These are phyloP conservation scores for Leptura quadrifasciata DNA, from an alignment of 2,888 invertebrate genomes.

Conservation along the genomic window DNA sequence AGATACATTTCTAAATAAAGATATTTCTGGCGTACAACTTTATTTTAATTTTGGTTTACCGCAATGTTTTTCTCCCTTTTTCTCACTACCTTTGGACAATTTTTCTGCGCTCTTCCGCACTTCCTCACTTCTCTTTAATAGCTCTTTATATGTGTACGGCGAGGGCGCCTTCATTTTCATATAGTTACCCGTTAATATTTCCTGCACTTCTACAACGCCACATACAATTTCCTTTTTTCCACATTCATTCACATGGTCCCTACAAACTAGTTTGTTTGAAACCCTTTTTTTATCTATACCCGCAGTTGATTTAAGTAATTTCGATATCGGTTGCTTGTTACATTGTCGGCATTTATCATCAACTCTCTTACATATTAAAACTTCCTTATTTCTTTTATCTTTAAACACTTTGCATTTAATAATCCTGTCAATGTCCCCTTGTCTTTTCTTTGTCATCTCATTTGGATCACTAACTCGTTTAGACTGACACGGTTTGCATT, in stretches of 20 bases:
- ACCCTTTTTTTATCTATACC: not conserved
- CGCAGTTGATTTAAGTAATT: not conserved
- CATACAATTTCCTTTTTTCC: conserved; percentile 33
- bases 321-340: conserved; percentile 12
- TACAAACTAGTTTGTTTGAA: conserved; percentile 33
- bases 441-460: conserved; percentile 8
- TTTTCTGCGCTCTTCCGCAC: conserved; percentile 2
- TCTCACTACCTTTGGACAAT: not conserved
- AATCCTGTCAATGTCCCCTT: conserved; percentile 29
- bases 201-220: conserved; percentile 40
- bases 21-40: not conserved
- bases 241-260: not conserved
- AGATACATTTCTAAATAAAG: not conserved
- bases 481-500: conserved; percentile 18
- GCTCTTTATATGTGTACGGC: conserved; percentile 41
- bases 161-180: conserved; percentile 1
- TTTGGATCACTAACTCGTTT: conserved; percentile 5
- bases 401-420: conserved; percentile 44
- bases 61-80: not conserved
- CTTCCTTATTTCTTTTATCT: conserved; percentile 39
- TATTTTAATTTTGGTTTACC: not conserved
- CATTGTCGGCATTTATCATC: not conserved
- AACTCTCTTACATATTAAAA: conserved; percentile 42
- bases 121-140: conserved; percentile 40
- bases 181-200: conserved; percentile 35